These are phyloP conservation scores for zebrafish (Danio rerio) DNA, from an alignment of 2,113 vertebrate species.

Conservation along the genomic window GRCz12tu NC_133179.1:4635501-4636000, in stretches of 20 bases:
- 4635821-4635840: conserved; percentile 29
- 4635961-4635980: neutral
- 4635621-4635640: neutral
- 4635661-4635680: neutral
- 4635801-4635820: neutral
- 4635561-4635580: too few relatives aligned
- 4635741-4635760: neutral
- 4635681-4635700: neutral
- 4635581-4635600: too few relatives aligned
- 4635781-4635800: neutral
- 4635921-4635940: neutral
- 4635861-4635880: neutral
- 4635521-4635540: too few relatives aligned
- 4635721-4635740: neutral
- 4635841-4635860: conserved; percentile 13
- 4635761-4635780: conserved; percentile 10
- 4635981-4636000: conserved; percentile 3
- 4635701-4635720: conserved; percentile 25
- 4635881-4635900: neutral
- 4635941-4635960: neutral
- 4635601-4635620: too few relatives aligned
- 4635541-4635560: too few relatives aligned
- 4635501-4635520: too few relatives aligned
- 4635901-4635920: neutral
- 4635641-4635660: neutral